Evolutionary conservation across 2,888 invertebrate genomes (phyloP).

Genomic region (Pasiphila rectangulata): DNA sequence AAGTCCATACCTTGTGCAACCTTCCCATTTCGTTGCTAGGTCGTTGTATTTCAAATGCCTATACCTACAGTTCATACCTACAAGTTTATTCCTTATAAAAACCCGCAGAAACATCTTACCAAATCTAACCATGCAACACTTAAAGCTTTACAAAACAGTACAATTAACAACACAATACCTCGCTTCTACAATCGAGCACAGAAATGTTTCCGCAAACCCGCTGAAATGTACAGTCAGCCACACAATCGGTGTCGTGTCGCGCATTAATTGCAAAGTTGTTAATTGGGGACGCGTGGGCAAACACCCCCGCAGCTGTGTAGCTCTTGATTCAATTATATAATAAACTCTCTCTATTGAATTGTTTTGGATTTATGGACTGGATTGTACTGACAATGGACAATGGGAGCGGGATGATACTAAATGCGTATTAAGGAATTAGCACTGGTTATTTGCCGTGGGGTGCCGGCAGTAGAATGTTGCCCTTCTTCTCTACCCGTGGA

Average conservation of each 20-base stretch:
- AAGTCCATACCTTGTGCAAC: no score
- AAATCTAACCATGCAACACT: no score
- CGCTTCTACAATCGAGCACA: slow-evolving; percentile 5
- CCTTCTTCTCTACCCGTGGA: no score
- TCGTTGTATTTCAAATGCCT: no score
- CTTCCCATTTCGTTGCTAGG: no score
- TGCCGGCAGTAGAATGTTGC: no score
- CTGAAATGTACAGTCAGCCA: slow-evolving; percentile 46
- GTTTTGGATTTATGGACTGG: slow-evolving; percentile 10
- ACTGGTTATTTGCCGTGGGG: neutral
- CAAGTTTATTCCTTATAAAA: no score
- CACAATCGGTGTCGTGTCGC: slow-evolving; percentile 51
- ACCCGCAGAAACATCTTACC: no score
- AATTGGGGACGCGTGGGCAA: slow-evolving; percentile 68
- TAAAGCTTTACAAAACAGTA: no score
- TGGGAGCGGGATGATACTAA: neutral
- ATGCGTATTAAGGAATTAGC: slow-evolving; percentile 2
- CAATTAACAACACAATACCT: slow-evolving; percentile 19
- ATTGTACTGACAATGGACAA: slow-evolving; percentile 7
- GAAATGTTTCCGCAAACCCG: slow-evolving; percentile 31
- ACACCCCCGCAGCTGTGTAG: slow-evolving; percentile 49
- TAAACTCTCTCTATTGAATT: slow-evolving; percentile 20
- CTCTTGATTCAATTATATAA: slow-evolving; percentile 23
- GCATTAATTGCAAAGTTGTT: slow-evolving; percentile 65
- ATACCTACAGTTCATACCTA: no score